Evolutionary conservation across 2,888 invertebrate genomes (phyloP).

Genomic region (Leptinotarsa tumamoca): DNA sequence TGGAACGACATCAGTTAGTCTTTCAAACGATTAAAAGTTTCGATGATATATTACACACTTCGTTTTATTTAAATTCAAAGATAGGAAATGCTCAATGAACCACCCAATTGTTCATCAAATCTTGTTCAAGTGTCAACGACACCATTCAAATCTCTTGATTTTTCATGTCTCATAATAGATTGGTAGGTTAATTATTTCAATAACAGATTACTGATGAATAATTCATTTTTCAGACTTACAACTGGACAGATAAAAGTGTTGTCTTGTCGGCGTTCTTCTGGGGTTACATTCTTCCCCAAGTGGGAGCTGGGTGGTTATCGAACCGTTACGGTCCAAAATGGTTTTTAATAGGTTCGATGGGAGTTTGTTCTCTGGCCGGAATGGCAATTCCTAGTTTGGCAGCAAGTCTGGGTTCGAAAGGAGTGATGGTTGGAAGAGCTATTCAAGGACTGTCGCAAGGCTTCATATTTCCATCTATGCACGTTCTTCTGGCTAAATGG

Average conservation of each 20-base stretch:
- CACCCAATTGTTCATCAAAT: too few species aligned
- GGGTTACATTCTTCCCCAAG: slow-evolving; percentile 82
- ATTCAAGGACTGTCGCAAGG: slow-evolving; percentile 83
- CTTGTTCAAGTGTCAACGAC: too few species aligned
- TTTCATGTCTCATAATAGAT: too few species aligned
- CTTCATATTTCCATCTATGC: slow-evolving; percentile 78
- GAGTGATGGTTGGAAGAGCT: slow-evolving; percentile 76
- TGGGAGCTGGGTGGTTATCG: slow-evolving; percentile 79
- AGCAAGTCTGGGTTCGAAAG: slow-evolving; percentile 72
- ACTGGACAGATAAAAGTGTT: slow-evolving; percentile 71
- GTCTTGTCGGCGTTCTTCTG: slow-evolving; percentile 83
- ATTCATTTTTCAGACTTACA: slow-evolving; percentile 48
- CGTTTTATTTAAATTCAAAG: too few species aligned
- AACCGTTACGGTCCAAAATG: slow-evolving; percentile 81
- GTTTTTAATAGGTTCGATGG: slow-evolving; percentile 72
- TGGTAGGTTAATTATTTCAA: too few species aligned
- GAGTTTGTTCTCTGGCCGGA: slow-evolving; percentile 75
- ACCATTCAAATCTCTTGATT: too few species aligned
- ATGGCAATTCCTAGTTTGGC: slow-evolving; percentile 78
- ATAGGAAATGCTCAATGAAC: too few species aligned
- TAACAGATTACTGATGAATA: too few species aligned
- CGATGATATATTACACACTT: too few species aligned
- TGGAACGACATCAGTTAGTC: too few species aligned
- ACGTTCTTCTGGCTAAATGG: slow-evolving; percentile 84
- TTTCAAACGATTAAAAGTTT: too few species aligned